Evolutionary conservation across 2,888 invertebrate species (phyloP).

Genomic region (Sthenelais limicola): DNA sequence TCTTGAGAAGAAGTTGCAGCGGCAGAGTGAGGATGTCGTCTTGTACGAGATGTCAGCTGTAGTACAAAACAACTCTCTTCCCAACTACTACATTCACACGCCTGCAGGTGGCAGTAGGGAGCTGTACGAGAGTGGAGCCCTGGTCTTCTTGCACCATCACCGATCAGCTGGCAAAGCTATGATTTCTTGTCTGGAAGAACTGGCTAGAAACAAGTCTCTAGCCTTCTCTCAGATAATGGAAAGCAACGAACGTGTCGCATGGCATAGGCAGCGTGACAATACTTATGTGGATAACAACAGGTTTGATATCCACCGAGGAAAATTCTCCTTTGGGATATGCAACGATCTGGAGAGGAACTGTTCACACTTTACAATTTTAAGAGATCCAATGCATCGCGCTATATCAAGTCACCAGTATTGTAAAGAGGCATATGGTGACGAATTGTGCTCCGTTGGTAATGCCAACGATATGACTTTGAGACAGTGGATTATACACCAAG

Average conservation of each 20-base stretch:
- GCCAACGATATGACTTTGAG: constrained; percentile 36
- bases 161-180: constrained; percentile 36
- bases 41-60: constrained; percentile 18
- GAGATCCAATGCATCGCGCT: constrained; percentile 50
- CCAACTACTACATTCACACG: constrained; percentile 39
- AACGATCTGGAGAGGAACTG: constrained; percentile 12
- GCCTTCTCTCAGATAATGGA: constrained; percentile 36
- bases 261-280: neutral
- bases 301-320: constrained; percentile 33
- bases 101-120: neutral
- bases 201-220: neutral
- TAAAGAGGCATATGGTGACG: constrained; percentile 45
- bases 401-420: constrained; percentile 50
- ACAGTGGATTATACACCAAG: constrained; percentile 43
- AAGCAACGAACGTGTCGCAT: constrained; percentile 12
- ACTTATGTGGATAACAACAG: neutral
- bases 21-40: neutral
- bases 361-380: constrained; percentile 44
- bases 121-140: constrained; percentile 11
- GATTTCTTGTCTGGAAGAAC: constrained; percentile 14
- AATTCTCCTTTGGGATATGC: constrained; percentile 32
- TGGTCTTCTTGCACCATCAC: constrained; percentile 40
- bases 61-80: constrained; percentile 32
- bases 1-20: neutral
- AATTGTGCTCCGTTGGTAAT: constrained; percentile 46